Conservation (phyloP, 2,797 vertebrate species). For the Sebastes minor region DNA sequence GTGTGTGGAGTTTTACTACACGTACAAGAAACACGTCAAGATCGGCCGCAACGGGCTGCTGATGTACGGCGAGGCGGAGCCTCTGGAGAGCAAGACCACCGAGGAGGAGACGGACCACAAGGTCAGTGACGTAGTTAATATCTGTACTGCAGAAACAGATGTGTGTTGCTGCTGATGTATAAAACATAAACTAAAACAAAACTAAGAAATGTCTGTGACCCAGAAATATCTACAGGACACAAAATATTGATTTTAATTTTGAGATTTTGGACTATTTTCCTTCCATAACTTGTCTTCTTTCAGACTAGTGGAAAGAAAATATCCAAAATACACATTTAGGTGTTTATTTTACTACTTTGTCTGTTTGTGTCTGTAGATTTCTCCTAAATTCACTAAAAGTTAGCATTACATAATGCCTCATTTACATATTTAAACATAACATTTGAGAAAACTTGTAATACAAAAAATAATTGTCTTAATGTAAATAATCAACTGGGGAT, state of each 20-base stretch:
- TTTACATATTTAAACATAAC: background rate
- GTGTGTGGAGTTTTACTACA: constrained; percentile 98
- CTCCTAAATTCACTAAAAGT: background rate
- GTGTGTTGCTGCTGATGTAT: background rate
- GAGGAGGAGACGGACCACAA: constrained; percentile 91
- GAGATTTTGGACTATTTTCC: background rate
- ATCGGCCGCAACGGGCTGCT: constrained; percentile 92
- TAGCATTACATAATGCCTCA: background rate
- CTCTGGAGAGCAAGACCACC: constrained; percentile 77
- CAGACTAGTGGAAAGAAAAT: too few relatives aligned
- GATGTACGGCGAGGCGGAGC: constrained; percentile 89
- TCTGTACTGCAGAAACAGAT: background rate
- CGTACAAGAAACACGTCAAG: constrained; percentile 97
- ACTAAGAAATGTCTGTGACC: background rate
- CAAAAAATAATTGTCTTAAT: too few relatives aligned
- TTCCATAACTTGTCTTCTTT: background rate
- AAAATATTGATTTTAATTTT: background rate
- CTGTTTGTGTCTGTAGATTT: too few relatives aligned
- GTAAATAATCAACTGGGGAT: too few relatives aligned
- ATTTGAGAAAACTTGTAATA: background rate
- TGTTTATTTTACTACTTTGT: too few relatives aligned
- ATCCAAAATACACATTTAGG: too few relatives aligned
- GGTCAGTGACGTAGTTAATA: constrained; percentile 68
- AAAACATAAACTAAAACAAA: background rate
- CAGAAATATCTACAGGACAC: background rate